These are phyloP conservation scores for Ascaphus truei DNA, from an alignment of 2,113 vertebrate genomes.

Conservation along the genomic window DNA sequence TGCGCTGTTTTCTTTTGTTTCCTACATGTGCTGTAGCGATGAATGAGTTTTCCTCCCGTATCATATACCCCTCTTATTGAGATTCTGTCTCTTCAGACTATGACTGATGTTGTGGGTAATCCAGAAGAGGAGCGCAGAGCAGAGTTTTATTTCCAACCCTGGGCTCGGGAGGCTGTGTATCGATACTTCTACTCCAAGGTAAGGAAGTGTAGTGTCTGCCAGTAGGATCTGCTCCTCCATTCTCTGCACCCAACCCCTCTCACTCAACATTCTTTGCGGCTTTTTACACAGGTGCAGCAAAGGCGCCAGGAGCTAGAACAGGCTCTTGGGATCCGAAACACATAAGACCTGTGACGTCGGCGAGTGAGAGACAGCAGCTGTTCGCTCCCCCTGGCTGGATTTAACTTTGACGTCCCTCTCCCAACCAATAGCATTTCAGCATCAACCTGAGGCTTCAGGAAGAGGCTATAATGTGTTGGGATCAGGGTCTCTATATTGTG, in stretches of 20 bases:
- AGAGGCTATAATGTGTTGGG: neutral
- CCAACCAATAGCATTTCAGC: neutral
- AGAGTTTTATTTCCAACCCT: slow-evolving; percentile 98
- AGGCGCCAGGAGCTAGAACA: slow-evolving; percentile 95
- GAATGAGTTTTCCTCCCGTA: neutral
- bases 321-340: slow-evolving; percentile 96
- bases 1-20: no score
- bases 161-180: slow-evolving; percentile 96
- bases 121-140: slow-evolving; percentile 94
- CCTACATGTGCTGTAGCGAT: neutral
- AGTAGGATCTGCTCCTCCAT: neutral
- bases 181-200: slow-evolving; percentile 99
- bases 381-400: neutral
- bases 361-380: neutral
- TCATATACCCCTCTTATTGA: slow-evolving; percentile 1
- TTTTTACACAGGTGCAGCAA: slow-evolving; percentile 84
- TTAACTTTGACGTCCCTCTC: neutral
- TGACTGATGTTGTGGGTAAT: slow-evolving; percentile 97
- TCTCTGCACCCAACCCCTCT: neutral
- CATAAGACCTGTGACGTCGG: slow-evolving; percentile 52
- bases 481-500: neutral
- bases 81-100: slow-evolving; percentile 67
- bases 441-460: slow-evolving; percentile 17
- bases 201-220: neutral
- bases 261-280: neutral